These are phyloP conservation scores for Eolophus roseicapilla DNA, from an alignment of 2,113 vertebrate genomes.

Conservation along the genomic window DNA sequence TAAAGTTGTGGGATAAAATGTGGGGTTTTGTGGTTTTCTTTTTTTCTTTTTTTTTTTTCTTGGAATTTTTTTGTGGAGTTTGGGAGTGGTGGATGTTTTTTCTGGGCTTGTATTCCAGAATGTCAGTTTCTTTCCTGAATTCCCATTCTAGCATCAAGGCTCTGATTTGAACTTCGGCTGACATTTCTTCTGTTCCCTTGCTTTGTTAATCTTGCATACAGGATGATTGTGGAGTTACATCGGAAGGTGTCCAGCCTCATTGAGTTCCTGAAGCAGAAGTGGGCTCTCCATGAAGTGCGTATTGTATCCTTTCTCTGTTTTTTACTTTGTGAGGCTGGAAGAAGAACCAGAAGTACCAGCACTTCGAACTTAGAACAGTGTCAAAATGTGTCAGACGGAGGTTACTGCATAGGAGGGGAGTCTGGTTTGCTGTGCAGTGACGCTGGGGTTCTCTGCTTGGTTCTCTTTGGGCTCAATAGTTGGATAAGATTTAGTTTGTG, in stretches of 20 bases:
- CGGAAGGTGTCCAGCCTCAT: constrained; percentile 97
- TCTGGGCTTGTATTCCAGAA: background rate
- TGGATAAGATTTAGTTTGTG: background rate
- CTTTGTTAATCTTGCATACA: constrained; percentile 26
- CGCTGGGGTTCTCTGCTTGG: background rate
- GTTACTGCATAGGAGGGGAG: background rate
- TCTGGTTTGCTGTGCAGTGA: background rate
- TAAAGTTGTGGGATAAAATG: background rate
- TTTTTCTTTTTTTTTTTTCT: background rate
- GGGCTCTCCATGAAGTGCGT: constrained; percentile 91
- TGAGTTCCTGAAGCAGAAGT: constrained; percentile 97
- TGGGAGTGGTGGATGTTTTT: background rate
- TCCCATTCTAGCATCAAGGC: background rate
- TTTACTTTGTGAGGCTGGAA: background rate
- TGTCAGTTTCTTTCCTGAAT: background rate
- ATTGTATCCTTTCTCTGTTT: constrained; percentile 88
- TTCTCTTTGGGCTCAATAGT: background rate
- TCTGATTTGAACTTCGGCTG: background rate
- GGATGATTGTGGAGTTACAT: constrained; percentile 98
- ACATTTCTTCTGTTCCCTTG: background rate
- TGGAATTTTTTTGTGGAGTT: background rate
- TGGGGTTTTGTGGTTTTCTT: background rate
- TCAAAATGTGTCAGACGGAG: background rate
- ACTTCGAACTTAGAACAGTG: background rate
- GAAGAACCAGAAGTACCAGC: background rate